phyloP scores from a whole-genome alignment of 2,113 vertebrate species.

The Ictalurus furcatus region DNA sequence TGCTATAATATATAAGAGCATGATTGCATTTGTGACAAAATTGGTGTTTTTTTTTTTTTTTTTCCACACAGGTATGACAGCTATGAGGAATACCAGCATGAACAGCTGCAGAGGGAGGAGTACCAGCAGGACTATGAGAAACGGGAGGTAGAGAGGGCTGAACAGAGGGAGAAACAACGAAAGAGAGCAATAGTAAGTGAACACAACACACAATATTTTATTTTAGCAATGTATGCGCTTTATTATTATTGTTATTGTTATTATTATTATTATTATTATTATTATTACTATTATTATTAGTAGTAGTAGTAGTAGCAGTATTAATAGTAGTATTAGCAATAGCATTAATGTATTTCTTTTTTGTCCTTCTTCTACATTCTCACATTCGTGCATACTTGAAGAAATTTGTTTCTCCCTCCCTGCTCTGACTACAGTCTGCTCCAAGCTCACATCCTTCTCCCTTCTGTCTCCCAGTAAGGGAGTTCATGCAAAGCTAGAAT shows the following conservation, averaged over 20 bases:
- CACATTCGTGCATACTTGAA: constrained; percentile 7
- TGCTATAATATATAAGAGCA: constrained; percentile 11
- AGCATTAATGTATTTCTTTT: background rate
- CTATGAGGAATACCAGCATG: constrained; percentile 96
- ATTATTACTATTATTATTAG: background rate
- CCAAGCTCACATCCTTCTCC: constrained; percentile 48
- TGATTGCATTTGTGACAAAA: constrained; percentile 25
- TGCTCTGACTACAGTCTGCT: constrained; percentile 57
- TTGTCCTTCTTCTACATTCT: constrained; percentile 17
- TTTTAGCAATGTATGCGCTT: background rate
- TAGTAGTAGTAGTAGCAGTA: too few relatives aligned
- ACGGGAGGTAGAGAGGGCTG: constrained; percentile 89
- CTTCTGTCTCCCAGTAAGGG: constrained; percentile 49
- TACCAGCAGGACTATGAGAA: constrained; percentile 89
- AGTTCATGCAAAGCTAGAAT: constrained; percentile 64
- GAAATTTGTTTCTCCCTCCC: constrained; percentile 15
- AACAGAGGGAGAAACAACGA: constrained; percentile 88
- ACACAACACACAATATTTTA: background rate
- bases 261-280: background rate
- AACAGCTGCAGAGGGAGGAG: constrained; percentile 93
- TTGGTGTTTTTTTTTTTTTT: background rate
- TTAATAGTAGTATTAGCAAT: background rate
- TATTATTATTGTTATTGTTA: background rate
- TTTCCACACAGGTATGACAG: constrained; percentile 84
- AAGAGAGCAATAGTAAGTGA: constrained; percentile 95